phyloP scores from a whole-genome alignment of 2,797 vertebrate species.

The Mus minutoides region DNA sequence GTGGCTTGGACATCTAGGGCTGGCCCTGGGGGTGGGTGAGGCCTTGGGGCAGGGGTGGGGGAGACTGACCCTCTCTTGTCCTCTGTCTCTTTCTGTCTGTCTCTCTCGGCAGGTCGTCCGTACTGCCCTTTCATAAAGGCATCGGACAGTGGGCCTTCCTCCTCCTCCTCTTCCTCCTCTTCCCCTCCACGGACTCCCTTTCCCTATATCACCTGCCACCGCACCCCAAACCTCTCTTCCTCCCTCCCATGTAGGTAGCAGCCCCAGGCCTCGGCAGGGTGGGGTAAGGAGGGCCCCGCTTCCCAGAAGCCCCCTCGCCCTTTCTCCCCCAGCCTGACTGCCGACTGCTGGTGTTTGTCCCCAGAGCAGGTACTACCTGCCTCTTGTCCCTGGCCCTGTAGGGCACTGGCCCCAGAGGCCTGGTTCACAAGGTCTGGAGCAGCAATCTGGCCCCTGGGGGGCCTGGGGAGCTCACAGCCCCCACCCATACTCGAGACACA shows the following conservation, averaged over 20 bases:
- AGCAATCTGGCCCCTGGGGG: conserved; percentile 64
- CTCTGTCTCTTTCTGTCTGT: conserved; percentile 88
- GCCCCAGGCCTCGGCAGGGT: conserved; percentile 78
- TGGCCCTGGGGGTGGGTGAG: conserved; percentile 69
- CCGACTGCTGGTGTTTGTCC: conserved; percentile 77
- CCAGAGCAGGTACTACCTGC: conserved; percentile 75
- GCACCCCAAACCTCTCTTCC: conserved; percentile 91
- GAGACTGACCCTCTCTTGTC: conserved; percentile 87
- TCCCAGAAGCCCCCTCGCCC: conserved; percentile 72
- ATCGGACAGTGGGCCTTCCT: conserved; percentile 93
- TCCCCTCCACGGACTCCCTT: conserved; percentile 91
- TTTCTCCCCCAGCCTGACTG: conserved; percentile 64
- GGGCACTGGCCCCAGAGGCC: conserved; percentile 52
- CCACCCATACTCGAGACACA: conserved; percentile 66
- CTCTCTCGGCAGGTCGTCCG: conserved; percentile 94
- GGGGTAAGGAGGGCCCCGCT: conserved; percentile 77
- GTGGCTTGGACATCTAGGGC: conserved; percentile 66
- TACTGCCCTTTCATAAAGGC: conserved; percentile 99
- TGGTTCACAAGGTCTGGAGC: conserved; percentile 71
- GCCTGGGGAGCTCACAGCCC: conserved; percentile 72
- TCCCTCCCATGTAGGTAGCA: conserved; percentile 97
- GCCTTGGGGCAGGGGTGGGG: conserved; percentile 77
- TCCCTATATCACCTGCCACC: conserved; percentile 91
- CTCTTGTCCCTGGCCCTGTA: conserved; percentile 66
- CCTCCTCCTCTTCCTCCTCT: conserved; percentile 90